Evolutionary conservation across 1,140 invertebrate species (phyloP).

Genomic region (Nasonia longicornis): DNA sequence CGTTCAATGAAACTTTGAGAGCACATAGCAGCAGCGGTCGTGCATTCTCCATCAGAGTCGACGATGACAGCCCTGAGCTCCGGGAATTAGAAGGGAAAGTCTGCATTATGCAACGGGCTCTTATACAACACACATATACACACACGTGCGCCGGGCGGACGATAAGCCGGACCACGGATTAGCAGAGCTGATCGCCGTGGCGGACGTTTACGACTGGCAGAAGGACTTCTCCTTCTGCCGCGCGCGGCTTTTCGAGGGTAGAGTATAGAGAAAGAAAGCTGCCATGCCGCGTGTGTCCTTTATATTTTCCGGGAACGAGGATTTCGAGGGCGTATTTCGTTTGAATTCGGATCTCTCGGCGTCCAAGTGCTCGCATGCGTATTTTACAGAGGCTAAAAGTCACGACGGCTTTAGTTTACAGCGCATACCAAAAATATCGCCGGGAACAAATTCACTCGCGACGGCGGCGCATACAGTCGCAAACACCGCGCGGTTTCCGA

Average conservation of each 20-base stretch:
- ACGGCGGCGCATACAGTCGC: too few species aligned
- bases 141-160: too few species aligned
- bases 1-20: background rate
- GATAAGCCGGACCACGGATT: background rate
- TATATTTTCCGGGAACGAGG: background rate
- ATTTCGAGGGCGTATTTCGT: background rate
- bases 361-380: too few species aligned
- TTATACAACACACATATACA: background rate
- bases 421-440: too few species aligned
- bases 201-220: too few species aligned
- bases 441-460: too few species aligned
- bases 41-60: background rate
- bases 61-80: background rate
- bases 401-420: too few species aligned
- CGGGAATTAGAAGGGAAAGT: background rate
- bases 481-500: too few species aligned
- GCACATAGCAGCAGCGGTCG: background rate
- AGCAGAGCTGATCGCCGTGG: too few species aligned
- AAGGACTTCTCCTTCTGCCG: background rate
- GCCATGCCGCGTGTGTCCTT: background rate
- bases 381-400: too few species aligned
- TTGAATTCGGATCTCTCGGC: background rate
- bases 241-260: too few species aligned
- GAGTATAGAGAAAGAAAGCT: background rate
- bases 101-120: slow-evolving; percentile 1